Evolutionary conservation across 2,797 vertebrate species (phyloP), one percentile per base, ranked within the genome.

Genomic region (Crenichthys baileyi): DNA sequence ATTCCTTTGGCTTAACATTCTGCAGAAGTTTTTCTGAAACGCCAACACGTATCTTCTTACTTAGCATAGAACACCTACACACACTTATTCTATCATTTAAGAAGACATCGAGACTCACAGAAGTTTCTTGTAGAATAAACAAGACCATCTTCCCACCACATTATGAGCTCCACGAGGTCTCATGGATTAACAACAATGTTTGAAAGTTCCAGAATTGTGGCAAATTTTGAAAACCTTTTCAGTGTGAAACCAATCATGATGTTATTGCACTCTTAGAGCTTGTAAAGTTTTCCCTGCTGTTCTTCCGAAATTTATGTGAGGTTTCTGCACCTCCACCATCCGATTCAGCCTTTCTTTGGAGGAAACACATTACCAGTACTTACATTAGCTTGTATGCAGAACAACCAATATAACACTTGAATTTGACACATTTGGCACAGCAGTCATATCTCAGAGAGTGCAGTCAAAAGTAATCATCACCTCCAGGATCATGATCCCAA

Each of bases 1-100:
- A 39, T 81, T 81, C 46, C 55, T 80, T 86, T 88, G 82, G 83
- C 84, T 77, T 73, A 46, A 76, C 72, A 70, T 63, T 76, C 73
- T 70, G 77, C 80, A 74, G 75, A 44, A 36, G 76, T 75, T 88
- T 81, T 84, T 61, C 65, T 77, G 75, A 60, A 31, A 29, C 65
- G 72, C 36, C 58, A 70, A 31, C 78, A 72, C 73, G 55, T 50
- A 85, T 63, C 75, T 70, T 41, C 63, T 72, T 24, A 53, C 8
- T 29, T 26, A 50, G 55, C 51, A 50, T 65, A 36, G 44, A 51
- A 31, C 76, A 53, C 20, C 48, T 50, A 61, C 29, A 46, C 72
- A 79, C 71, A 46, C 2, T 0, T 56, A 18, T 71, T 70, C 29
- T 18, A 71, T 48, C 46, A 44, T 61, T 50, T 56, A 48, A 63